A percentile compares a stretch with the other conserved stretches of the same genome.
Conservation (phyloP, 2,888 invertebrate species). For the Hemistola chrysoprasaria region DNA sequence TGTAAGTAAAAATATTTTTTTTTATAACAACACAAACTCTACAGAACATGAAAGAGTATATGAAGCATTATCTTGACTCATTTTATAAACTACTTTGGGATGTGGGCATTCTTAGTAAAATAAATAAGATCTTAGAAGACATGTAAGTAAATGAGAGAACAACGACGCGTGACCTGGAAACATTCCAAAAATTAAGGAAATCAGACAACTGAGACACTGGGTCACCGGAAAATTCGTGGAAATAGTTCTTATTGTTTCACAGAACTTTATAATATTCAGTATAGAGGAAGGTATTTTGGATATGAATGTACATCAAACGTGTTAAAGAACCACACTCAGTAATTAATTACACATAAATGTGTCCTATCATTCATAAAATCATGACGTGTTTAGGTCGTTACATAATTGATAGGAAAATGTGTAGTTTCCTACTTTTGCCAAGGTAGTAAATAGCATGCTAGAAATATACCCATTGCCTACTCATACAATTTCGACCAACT, state of each 20-base stretch:
- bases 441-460: constrained; percentile 1
- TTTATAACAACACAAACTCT: constrained; percentile 2
- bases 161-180: constrained; percentile 12
- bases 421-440: constrained; percentile 6
- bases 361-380: too few species aligned
- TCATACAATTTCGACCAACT: too few species aligned
- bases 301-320: too few species aligned
- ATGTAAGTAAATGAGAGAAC: constrained; percentile 6
- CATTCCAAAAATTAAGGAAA: constrained; percentile 18
- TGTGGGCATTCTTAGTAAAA: constrained; percentile 10
- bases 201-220: constrained; percentile 10
- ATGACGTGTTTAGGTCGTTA: too few species aligned
- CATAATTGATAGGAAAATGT: not conserved
- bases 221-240: constrained; percentile 7
- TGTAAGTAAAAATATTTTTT: too few species aligned
- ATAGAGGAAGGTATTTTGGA: too few species aligned
- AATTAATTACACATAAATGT: too few species aligned
- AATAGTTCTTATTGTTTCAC: not conserved
- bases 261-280: too few species aligned
- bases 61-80: constrained; percentile 23
- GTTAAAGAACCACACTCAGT: too few species aligned
- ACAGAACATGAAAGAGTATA: constrained; percentile 1
- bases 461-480: too few species aligned
- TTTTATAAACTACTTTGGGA: constrained; percentile 26
- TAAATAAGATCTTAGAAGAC: constrained; percentile 6